Conservation (phyloP, 2,113 vertebrate species). For the cattle (Bos taurus) region DNA sequence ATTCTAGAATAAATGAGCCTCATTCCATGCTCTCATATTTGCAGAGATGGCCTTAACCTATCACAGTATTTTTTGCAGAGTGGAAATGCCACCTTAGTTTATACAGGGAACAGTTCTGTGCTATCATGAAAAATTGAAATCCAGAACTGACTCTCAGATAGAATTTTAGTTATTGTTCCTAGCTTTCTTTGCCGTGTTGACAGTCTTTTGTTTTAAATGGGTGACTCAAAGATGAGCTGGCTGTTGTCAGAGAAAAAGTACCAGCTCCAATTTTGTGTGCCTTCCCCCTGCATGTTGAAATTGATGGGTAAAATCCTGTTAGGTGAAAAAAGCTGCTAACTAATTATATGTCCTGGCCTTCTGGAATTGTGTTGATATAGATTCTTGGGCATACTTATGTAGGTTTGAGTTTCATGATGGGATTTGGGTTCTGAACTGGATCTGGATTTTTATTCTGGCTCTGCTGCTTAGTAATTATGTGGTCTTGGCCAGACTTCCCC, state of each 20-base stretch:
- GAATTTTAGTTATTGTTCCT: background rate
- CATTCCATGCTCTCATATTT: background rate
- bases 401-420: background rate
- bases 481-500: background rate
- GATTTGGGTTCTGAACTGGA: background rate
- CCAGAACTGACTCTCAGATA: background rate
- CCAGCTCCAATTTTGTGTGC: background rate
- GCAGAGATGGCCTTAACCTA: background rate
- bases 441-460: background rate
- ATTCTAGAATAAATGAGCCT: background rate
- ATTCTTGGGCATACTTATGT: background rate
- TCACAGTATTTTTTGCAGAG: background rate
- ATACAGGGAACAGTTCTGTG: background rate
- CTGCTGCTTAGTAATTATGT: background rate
- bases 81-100: background rate
- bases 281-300: background rate
- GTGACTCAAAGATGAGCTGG: background rate
- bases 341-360: background rate
- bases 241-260: background rate
- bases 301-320: background rate
- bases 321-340: background rate
- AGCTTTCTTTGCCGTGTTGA: background rate
- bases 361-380: background rate
- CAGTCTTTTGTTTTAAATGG: background rate
- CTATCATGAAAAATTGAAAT: accelerated